A percentile compares a stretch with the other conserved stretches of the same genome.
phyloP scores from a whole-genome alignment of 2,113 vertebrate species.

The Marmota monax region DNA sequence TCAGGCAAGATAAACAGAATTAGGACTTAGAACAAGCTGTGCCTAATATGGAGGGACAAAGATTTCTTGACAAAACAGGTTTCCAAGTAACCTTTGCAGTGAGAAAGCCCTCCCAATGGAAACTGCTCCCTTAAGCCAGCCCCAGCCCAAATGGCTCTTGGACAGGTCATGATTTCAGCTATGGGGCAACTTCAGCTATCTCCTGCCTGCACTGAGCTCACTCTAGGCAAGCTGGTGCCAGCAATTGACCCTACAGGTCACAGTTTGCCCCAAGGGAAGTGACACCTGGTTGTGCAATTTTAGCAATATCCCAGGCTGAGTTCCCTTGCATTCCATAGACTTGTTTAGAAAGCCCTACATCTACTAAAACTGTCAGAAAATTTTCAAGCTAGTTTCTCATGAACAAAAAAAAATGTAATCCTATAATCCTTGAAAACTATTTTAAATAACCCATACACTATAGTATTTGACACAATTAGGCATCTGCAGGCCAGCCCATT shows the following conservation, averaged over 20 bases:
- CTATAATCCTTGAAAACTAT: slow-evolving; percentile 72
- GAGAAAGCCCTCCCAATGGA: not conserved
- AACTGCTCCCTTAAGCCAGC: not conserved
- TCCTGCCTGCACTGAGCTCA: slow-evolving; percentile 51
- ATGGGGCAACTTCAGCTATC: not conserved
- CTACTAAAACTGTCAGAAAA: slow-evolving; percentile 73
- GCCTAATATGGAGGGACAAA: not conserved
- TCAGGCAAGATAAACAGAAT: not conserved
- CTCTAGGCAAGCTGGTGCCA: slow-evolving; percentile 66
- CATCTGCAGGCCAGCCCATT: not conserved
- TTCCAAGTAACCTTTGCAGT: not conserved
- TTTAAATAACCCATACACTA: slow-evolving; percentile 46
- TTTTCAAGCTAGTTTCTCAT: slow-evolving; percentile 69
- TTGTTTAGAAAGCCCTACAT: slow-evolving; percentile 57
- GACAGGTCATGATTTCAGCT: slow-evolving; percentile 28
- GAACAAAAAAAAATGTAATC: slow-evolving; percentile 62
- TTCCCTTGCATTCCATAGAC: slow-evolving; percentile 60
- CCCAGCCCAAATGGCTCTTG: not conserved
- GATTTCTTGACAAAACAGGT: slow-evolving; percentile 33
- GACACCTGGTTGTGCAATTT: slow-evolving; percentile 69
- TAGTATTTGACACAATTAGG: slow-evolving; percentile 58
- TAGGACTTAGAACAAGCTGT: not conserved
- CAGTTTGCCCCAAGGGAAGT: slow-evolving; percentile 22
- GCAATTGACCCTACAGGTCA: slow-evolving; percentile 73
- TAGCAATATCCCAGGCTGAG: slow-evolving; percentile 24